Evolutionary conservation across 2,113 vertebrate species (phyloP).

Genomic region (Odontesthes bonariensis): DNA sequence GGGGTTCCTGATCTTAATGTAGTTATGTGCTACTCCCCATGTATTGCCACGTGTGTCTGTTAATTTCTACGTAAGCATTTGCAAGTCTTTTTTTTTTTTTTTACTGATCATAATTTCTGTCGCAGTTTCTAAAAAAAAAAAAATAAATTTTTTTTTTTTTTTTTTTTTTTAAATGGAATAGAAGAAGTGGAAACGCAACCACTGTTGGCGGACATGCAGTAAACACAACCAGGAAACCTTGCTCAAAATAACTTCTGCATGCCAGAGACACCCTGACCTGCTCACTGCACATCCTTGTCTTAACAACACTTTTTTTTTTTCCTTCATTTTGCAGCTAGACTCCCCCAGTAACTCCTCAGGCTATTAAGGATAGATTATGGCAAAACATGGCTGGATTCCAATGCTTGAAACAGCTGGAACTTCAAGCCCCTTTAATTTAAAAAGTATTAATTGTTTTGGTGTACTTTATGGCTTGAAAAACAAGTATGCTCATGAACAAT

Average conservation of each 20-base stretch:
- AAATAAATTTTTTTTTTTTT: too few relatives aligned
- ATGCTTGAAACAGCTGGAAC: conserved; percentile 26
- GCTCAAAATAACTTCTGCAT: conserved; percentile 29
- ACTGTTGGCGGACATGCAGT: conserved; percentile 42
- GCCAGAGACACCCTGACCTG: conserved; percentile 55
- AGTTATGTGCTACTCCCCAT: conserved; percentile 1
- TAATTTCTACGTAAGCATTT: background rate
- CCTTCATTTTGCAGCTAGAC: background rate
- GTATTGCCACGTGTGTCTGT: conserved; percentile 27
- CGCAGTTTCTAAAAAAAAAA: background rate
- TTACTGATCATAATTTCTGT: conserved; percentile 11
- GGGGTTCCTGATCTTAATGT: conserved; percentile 45
- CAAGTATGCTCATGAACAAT: conserved; percentile 26
- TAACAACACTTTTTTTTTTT: conserved; percentile 1
- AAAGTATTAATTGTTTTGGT: conserved; percentile 44
- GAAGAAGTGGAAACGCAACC: conserved; percentile 29
- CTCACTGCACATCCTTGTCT: conserved; percentile 42
- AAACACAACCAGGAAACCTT: conserved; percentile 68
- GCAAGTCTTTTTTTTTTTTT: conserved; percentile 46
- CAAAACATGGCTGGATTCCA: conserved; percentile 26
- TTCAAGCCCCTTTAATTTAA: conserved; percentile 39
- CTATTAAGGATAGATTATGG: conserved; percentile 46
- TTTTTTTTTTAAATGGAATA: conserved; percentile 42
- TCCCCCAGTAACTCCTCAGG: conserved; percentile 17
- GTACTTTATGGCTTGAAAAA: conserved; percentile 40